These are phyloP conservation scores for Limenitis camilla DNA, from an alignment of 2,888 invertebrate genomes.

Conservation along the genomic window DNA sequence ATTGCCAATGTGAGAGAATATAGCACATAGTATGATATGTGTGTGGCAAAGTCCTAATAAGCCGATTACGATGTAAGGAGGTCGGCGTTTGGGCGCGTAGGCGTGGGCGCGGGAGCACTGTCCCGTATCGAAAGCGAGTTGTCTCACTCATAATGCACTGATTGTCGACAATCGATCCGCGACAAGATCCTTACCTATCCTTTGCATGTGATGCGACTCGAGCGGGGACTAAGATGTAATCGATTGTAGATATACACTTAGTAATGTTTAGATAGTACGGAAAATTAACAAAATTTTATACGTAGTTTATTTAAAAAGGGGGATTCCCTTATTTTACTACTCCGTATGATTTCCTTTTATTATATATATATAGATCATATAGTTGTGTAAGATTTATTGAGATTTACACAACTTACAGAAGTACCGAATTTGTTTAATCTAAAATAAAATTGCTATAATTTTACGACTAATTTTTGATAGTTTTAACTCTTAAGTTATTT, in stretches of 20 bases:
- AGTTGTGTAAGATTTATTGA: no score
- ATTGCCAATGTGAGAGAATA: constrained; percentile 4
- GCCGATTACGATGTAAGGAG: constrained; percentile 64
- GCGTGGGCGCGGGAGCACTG: constrained; percentile 52
- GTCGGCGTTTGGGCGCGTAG: constrained; percentile 55
- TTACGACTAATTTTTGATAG: not conserved
- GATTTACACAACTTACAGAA: no score
- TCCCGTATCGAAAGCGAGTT: constrained; percentile 47
- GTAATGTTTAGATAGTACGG: not conserved
- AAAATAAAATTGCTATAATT: not conserved
- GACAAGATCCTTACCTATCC: constrained; percentile 28
- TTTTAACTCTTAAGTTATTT: constrained; percentile 10
- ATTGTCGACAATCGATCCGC: constrained; percentile 58
- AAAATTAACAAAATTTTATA: not conserved
- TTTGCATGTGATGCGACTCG: constrained; percentile 9
- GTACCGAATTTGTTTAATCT: not conserved
- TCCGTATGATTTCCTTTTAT: no score
- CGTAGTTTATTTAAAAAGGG: not conserved
- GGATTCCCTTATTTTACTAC: not conserved
- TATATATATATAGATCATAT: no score
- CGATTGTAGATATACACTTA: not conserved
- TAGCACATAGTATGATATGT: constrained; percentile 33
- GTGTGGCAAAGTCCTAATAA: constrained; percentile 64
- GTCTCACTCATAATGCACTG: constrained; percentile 49
- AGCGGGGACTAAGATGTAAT: not conserved